Evolutionary conservation across 2,888 invertebrate genomes (phyloP).

Genomic region (Cheilosia pagana): DNA sequence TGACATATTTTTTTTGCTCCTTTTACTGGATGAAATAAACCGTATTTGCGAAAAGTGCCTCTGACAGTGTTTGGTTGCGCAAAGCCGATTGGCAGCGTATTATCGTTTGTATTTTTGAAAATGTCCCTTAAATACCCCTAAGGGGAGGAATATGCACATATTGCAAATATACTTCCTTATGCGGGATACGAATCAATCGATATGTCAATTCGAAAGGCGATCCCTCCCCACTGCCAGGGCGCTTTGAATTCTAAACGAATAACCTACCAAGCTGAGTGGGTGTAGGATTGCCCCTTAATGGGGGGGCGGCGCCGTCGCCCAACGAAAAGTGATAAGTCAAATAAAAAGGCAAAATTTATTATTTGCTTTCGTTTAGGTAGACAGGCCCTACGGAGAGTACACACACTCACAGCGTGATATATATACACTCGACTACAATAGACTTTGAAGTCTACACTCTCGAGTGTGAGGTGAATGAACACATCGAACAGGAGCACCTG

Average conservation of each 20-base stretch:
- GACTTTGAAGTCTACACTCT: constrained; percentile 39
- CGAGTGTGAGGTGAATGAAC: constrained; percentile 61
- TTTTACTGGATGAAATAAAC: constrained; percentile 6
- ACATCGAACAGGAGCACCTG: constrained; percentile 35
- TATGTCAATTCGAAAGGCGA: constrained; percentile 39
- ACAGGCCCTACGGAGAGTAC: constrained; percentile 1
- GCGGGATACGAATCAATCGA: constrained; percentile 56
- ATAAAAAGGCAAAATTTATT: constrained; percentile 62
- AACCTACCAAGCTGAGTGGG: background rate
- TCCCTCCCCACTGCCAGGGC: constrained; percentile 9
- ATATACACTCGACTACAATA: constrained; percentile 57
- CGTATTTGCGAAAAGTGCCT: constrained; percentile 11
- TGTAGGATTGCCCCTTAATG: background rate
- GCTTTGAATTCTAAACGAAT: constrained; percentile 20
- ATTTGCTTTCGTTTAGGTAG: constrained; percentile 70
- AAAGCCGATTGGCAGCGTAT: constrained; percentile 2
- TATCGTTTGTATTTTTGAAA: constrained; percentile 38
- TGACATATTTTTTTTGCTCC: constrained; percentile 1
- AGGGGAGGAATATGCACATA: constrained; percentile 69
- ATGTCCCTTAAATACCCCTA: constrained; percentile 51
- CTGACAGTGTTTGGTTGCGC: background rate
- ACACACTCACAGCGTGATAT: constrained; percentile 22
- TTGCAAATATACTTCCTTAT: constrained; percentile 71
- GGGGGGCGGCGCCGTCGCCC: constrained; percentile 41
- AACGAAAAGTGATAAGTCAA: constrained; percentile 68